Evolutionary conservation across 2,113 vertebrate genomes (phyloP).

Genomic region (Gavia stellata): DNA sequence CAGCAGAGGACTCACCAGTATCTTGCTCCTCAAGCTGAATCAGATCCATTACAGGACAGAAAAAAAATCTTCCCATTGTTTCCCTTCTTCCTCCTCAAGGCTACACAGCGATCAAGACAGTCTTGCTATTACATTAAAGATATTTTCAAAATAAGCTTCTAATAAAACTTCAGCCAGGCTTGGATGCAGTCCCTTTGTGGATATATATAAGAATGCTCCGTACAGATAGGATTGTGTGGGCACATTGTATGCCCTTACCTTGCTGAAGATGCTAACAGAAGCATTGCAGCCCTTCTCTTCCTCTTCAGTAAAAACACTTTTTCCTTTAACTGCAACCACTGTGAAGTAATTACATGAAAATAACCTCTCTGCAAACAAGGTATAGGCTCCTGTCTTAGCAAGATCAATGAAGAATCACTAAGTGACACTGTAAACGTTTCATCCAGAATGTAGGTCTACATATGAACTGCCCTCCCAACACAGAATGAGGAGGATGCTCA

Average conservation of each 20-base stretch:
- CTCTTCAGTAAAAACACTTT: neutral
- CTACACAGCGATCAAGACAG: neutral
- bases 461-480: neutral
- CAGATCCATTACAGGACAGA: neutral
- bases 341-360: neutral
- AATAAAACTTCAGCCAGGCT: neutral
- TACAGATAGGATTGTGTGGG: neutral
- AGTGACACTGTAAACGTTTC: neutral
- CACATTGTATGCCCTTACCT: neutral
- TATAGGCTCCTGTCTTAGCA: neutral
- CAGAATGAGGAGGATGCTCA: neutral
- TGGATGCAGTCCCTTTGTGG: neutral
- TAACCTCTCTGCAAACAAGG: neutral
- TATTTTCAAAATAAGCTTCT: neutral
- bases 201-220: neutral
- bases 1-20: neutral
- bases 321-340: neutral
- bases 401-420: neutral
- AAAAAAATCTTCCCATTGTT: neutral
- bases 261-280: neutral
- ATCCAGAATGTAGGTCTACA: neutral
- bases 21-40: neutral
- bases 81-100: neutral
- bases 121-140: neutral
- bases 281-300: neutral